These are phyloP conservation scores for Sycophila sp. DNA, from an alignment of 1,140 invertebrate genomes.

Conservation along the genomic window DNA sequence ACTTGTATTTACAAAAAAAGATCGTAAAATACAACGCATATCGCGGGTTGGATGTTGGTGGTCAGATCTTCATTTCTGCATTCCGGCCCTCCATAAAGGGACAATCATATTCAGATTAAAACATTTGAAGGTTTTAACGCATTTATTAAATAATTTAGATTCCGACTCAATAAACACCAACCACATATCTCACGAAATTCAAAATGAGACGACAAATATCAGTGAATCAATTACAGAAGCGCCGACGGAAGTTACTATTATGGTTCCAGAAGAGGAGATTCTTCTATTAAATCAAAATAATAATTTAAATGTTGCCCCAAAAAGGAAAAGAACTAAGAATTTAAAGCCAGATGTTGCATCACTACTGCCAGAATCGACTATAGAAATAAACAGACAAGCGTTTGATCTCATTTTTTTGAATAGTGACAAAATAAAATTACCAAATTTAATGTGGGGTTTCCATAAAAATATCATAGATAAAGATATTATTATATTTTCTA, in stretches of 20 bases:
- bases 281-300: conserved; percentile 5
- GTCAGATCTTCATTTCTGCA: too few relatives aligned
- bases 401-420: conserved; percentile 30
- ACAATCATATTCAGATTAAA: too few relatives aligned
- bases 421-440: conserved; percentile 29
- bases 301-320: not conserved
- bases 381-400: conserved; percentile 21
- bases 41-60: too few relatives aligned
- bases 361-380: conserved; percentile 19
- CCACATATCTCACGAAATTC: not conserved
- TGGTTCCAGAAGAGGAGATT: conserved; percentile 19
- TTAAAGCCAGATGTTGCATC: not conserved
- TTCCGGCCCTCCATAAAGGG: too few relatives aligned
- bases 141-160: too few relatives aligned
- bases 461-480: conserved; percentile 32
- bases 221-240: not conserved
- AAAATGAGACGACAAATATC: not conserved
- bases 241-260: conserved; percentile 19
- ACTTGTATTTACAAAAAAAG: too few relatives aligned
- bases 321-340: not conserved
- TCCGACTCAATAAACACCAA: too few relatives aligned
- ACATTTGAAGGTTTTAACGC: too few relatives aligned
- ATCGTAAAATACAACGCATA: too few relatives aligned
- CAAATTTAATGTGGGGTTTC: conserved; percentile 29
- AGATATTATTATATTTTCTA: conserved; percentile 29